phyloP scores from a whole-genome alignment of 2,888 invertebrate species.

The Leptura quadrifasciata region DNA sequence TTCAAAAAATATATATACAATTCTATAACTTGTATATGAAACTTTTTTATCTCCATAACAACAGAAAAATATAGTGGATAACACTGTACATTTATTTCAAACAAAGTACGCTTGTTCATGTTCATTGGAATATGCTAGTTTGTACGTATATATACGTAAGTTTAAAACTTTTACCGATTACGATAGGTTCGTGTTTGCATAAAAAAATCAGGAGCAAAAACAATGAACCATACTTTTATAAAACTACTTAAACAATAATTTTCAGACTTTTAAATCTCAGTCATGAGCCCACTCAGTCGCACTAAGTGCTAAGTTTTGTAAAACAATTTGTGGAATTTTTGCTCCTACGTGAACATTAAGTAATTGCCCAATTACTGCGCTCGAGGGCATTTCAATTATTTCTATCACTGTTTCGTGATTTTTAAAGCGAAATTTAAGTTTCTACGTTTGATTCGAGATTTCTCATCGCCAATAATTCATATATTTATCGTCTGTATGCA shows the following conservation, averaged over 20 bases:
- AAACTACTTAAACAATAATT: conserved; percentile 30
- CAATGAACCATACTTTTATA: conserved; percentile 9
- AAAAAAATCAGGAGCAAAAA: neutral
- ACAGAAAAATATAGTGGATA: no score
- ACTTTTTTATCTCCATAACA: no score
- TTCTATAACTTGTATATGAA: no score
- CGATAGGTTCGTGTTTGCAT: neutral
- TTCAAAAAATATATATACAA: no score
- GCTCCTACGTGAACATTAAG: conserved; percentile 39
- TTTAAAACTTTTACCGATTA: neutral
- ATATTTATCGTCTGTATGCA: conserved; percentile 19
- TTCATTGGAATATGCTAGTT: neutral
- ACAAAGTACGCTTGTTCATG: neutral
- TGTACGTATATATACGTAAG: no score
- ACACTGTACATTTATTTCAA: conserved; percentile 1
- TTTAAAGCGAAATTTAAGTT: conserved; percentile 27
- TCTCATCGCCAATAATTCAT: conserved; percentile 26
- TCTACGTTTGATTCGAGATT: conserved; percentile 24
- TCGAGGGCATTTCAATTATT: conserved; percentile 38
- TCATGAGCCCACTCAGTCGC: conserved; percentile 15
- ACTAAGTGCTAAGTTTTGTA: conserved; percentile 15
- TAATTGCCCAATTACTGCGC: conserved; percentile 34
- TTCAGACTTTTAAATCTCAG: conserved; percentile 26
- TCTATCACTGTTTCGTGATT: conserved; percentile 39
- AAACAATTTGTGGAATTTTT: conserved; percentile 33